Conservation (phyloP, 2,888 invertebrate species). For the Therioaphis trifolii region DNA sequence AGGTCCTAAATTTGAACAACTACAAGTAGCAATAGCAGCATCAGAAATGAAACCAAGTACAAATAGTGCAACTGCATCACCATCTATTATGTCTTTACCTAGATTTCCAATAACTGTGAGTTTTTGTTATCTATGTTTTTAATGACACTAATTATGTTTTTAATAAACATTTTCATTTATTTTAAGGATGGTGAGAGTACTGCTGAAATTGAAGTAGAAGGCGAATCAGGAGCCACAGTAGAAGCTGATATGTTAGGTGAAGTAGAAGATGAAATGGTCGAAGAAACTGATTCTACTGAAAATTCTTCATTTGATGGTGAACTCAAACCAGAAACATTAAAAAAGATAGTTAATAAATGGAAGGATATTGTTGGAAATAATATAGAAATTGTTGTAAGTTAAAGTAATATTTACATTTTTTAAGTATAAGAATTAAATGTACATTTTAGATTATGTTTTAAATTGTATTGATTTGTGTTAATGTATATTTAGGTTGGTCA, state of each 20-base stretch:
- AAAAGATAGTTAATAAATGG: slow-evolving; percentile 55
- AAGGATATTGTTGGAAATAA: slow-evolving; percentile 43
- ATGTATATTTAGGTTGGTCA: slow-evolving; percentile 81
- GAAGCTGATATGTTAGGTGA: slow-evolving; percentile 77
- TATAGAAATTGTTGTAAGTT: slow-evolving; percentile 58
- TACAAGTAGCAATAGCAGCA: slow-evolving; percentile 87
- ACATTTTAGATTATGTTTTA: not conserved
- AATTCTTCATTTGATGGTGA: slow-evolving; percentile 26
- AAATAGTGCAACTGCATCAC: slow-evolving; percentile 72
- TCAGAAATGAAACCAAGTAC: slow-evolving; percentile 76
- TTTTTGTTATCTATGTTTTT: not conserved
- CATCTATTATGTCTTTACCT: slow-evolving; percentile 77
- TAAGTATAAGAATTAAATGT: not conserved
- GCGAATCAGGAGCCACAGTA: slow-evolving; percentile 83
- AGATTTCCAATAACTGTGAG: slow-evolving; percentile 76
- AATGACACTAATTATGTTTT: not conserved
- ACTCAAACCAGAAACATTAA: slow-evolving; percentile 50
- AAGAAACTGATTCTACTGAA: slow-evolving; percentile 29
- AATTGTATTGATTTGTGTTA: not conserved
- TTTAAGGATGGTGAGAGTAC: slow-evolving; percentile 77
- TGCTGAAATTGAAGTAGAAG: slow-evolving; percentile 80
- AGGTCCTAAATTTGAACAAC: slow-evolving; percentile 88
- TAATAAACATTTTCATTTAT: slow-evolving; percentile 18
- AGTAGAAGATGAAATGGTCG: slow-evolving; percentile 69
- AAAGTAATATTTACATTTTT: slow-evolving; percentile 1